Conservation (phyloP, 2,113 vertebrate species). For the Thamnaconus septentrionalis region DNA sequence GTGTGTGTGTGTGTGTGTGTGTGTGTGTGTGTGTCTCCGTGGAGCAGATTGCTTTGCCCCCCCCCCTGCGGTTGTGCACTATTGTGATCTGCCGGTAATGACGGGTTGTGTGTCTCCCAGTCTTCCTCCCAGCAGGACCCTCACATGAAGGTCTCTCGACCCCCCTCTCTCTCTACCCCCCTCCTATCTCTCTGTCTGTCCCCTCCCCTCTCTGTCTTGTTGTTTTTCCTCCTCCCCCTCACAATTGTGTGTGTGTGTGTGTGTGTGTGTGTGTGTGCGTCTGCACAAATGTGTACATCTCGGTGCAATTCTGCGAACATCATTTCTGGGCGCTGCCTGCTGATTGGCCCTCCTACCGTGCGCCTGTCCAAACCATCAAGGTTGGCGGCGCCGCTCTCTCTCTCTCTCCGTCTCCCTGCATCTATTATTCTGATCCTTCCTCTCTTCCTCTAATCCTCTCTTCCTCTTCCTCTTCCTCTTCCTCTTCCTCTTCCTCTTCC, state of each 20-base stretch:
- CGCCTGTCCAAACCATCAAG: conserved; percentile 71
- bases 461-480: too few species aligned
- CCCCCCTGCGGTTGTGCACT: conserved; percentile 56
- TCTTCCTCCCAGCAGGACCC: conserved; percentile 62
- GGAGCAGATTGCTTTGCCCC: conserved; percentile 60
- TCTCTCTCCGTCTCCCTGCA: conserved; percentile 31
- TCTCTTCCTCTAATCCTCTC: too few species aligned
- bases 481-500: too few species aligned
- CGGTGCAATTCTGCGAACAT: conserved; percentile 54
- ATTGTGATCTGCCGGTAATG: conserved; percentile 71
- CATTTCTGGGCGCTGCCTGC: conserved; percentile 59
- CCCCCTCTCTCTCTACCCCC: conserved; percentile 42
- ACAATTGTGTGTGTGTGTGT: conserved; percentile 18
- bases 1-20: conserved; percentile 31
- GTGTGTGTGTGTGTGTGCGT: conserved; percentile 21
- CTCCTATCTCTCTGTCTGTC: conserved; percentile 18
- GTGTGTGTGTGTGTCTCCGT: conserved; percentile 37
- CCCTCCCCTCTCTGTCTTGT: conserved; percentile 10
- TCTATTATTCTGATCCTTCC: conserved; percentile 22
- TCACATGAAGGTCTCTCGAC: conserved; percentile 64
- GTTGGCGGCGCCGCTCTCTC: conserved; percentile 59
- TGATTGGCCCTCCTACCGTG: conserved; percentile 69
- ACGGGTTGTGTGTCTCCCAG: conserved; percentile 65
- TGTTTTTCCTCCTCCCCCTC: too few species aligned
- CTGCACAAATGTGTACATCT: neutral